Percentiles rank a stretch among this genome's conserved stretches.
Conservation (phyloP, 2,888 invertebrate genomes). For the Cylloceria caligata region DNA sequence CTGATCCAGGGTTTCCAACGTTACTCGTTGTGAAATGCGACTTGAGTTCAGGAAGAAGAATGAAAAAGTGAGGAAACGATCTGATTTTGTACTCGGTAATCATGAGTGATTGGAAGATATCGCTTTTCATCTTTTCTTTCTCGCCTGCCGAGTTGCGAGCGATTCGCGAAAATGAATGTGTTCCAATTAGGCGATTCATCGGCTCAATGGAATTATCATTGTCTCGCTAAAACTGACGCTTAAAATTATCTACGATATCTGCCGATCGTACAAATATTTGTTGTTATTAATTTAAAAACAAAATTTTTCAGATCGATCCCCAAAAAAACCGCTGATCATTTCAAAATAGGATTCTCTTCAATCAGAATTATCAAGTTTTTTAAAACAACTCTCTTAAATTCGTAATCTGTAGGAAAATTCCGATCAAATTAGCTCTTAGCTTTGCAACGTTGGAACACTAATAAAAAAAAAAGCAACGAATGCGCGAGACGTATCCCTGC, state of each 20-base stretch:
- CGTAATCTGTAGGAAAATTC: too few species aligned
- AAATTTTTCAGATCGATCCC: too few species aligned
- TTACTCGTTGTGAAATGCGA: neutral
- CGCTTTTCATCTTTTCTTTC: constrained; percentile 12
- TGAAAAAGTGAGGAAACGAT: neutral
- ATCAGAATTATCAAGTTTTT: too few species aligned
- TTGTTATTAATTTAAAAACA: too few species aligned
- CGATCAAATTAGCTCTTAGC: too few species aligned
- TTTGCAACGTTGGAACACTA: too few species aligned
- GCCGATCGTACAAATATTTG: neutral
- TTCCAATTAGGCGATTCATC: neutral
- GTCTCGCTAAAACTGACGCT: neutral
- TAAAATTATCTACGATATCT: neutral
- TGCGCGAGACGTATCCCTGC: too few species aligned
- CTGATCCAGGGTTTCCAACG: neutral
- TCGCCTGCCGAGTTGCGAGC: neutral
- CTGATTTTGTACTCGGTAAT: neutral
- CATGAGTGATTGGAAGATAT: neutral
- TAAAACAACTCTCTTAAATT: too few species aligned
- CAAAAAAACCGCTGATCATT: too few species aligned
- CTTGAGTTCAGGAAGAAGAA: neutral
- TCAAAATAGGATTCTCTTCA: too few species aligned
- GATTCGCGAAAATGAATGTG: neutral
- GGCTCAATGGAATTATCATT: neutral
- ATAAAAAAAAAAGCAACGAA: too few species aligned